Conservation (phyloP, 2,797 vertebrate genomes). For the Psittacula echo region DNA sequence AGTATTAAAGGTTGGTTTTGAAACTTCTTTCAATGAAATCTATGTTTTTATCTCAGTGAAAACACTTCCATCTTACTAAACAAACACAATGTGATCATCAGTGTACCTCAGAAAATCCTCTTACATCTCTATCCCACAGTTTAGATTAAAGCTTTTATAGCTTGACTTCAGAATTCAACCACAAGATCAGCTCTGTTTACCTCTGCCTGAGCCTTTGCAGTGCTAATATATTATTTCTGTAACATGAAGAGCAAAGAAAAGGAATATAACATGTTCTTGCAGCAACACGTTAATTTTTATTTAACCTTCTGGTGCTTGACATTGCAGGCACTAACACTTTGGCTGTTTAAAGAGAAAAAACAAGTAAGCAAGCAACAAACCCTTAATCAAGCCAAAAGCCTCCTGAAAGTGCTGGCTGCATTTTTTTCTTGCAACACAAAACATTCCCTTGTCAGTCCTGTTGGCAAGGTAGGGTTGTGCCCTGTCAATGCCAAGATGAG, state of each 20-base stretch:
- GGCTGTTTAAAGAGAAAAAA: background rate
- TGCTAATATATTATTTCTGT: constrained; percentile 51
- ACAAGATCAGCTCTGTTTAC: constrained; percentile 57
- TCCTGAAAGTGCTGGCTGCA: background rate
- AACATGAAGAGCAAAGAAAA: constrained; percentile 52
- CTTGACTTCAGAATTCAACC: constrained; percentile 58
- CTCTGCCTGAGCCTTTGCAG: constrained; percentile 10
- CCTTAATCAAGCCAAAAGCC: background rate
- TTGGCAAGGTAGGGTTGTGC: background rate
- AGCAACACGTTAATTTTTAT: background rate
- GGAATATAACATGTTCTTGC: background rate
- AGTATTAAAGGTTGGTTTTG: constrained; percentile 57
- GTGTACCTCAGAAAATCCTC: constrained; percentile 73
- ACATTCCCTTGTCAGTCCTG: background rate
- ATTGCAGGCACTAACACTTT: background rate
- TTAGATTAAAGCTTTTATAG: constrained; percentile 74
- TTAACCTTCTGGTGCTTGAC: background rate
- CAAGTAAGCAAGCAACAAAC: background rate
- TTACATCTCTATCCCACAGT: constrained; percentile 74
- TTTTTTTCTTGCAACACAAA: background rate
- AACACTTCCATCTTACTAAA: constrained; percentile 70
- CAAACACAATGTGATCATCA: constrained; percentile 70
- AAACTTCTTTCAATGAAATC: constrained; percentile 57
- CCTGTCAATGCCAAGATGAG: background rate
- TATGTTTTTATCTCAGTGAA: constrained; percentile 65